These are phyloP conservation scores for Siniperca scherzeri DNA, from an alignment of 2,797 vertebrate genomes.

Conservation along the genomic window DNA sequence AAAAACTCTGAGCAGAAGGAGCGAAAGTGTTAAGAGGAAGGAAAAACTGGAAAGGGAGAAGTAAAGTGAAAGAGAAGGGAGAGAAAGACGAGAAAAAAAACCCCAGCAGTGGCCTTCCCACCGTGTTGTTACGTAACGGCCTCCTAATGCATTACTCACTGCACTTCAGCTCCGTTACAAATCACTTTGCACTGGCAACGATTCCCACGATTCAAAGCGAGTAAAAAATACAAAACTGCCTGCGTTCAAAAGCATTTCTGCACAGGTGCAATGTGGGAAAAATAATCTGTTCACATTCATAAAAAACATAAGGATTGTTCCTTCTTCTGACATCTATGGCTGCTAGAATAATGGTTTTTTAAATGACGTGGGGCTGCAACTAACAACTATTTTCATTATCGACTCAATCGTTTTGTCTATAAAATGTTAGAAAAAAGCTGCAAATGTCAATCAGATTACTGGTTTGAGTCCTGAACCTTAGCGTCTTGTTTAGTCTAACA, in stretches of 20 bases:
- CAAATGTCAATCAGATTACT: too few relatives aligned
- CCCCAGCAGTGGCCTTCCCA: constrained; percentile 26
- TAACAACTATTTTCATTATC: background rate
- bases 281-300: background rate
- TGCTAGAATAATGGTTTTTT: too few relatives aligned
- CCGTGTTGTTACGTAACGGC: constrained; percentile 45
- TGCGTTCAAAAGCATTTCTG: background rate
- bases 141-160: constrained; percentile 48
- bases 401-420: background rate
- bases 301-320: background rate
- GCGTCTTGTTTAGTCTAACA: background rate
- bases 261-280: constrained; percentile 18
- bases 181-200: constrained; percentile 15
- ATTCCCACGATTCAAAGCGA: constrained; percentile 2
- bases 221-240: background rate
- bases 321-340: background rate
- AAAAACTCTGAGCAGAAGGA: background rate
- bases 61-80: background rate
- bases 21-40: background rate
- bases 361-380: too few relatives aligned
- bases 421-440: background rate
- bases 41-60: background rate
- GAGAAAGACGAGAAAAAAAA: background rate
- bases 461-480: background rate
- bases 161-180: constrained; percentile 29